Evolutionary conservation across 1,140 invertebrate species (phyloP), one percentile per base, ranked within the genome.

Genomic region (Aphelinus certus): DNA sequence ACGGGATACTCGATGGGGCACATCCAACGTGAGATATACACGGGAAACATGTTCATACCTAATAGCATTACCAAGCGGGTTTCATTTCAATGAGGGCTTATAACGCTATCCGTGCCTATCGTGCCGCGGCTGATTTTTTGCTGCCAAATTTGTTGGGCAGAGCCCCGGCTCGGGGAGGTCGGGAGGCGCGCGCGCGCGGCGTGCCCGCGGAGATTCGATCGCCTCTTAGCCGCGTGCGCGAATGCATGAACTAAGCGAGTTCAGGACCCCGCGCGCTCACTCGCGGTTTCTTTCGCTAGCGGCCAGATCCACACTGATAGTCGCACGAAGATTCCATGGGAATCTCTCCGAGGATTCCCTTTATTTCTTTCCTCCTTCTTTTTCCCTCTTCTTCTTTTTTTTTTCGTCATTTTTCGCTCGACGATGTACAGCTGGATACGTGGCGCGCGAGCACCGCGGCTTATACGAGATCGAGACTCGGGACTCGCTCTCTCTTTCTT

Each of bases 241-340:
- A 45, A 45, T 10, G 46, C 45, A 6, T 6, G 61, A 10, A 26
- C 2, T 1, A 1, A 56, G 3, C 7, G 63, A 67, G 69, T 70
- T 64, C 78, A 79, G 70, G 78, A 77, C 74, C 78, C 71, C 76
- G 71, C 67, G 26, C 26, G 26, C 26, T 26, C 26, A 26, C 26
- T 26, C 26, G 26, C 26, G 74, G 49, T 64, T 75, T 74, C 65
- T 45, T 43, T 60, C 26, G 57, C n/a, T 70, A 48, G 60, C 49
- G 55, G 7, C 43, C 68, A 53, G 65, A 68, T 76, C 65, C 46
- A 26, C 60, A 49, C 63, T 58, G 71, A 65, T 63, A 62, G 26
- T 9, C 60, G 51, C 46, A 61, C 55, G 55, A 57, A 66, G 63
- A 64, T 71, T 55, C 56, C 71, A 51, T 72, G 61, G 61, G 60